A percentile compares a stretch with the other conserved stretches of the same genome.
phyloP scores from a whole-genome alignment of 2,113 vertebrate genomes.

The Lampris incognitus region DNA sequence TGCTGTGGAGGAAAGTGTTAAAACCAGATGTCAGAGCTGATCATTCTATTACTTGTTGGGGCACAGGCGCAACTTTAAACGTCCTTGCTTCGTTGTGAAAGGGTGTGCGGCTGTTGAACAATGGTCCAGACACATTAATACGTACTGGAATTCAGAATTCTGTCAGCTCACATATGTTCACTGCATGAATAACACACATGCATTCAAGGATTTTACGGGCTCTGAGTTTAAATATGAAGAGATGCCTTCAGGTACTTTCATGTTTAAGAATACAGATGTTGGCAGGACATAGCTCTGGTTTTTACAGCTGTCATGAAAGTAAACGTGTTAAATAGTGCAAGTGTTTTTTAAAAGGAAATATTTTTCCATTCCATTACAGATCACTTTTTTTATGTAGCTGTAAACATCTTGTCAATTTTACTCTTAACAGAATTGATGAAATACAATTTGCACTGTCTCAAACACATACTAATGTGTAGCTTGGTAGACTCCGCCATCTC shows the following conservation, averaged over 20 bases:
- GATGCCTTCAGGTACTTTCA: background rate
- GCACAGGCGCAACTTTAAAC: conserved; percentile 72
- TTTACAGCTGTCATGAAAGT: background rate
- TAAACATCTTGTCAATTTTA: no score
- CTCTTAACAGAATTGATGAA: no score
- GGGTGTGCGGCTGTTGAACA: background rate
- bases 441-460: no score
- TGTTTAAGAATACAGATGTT: background rate
- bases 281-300: background rate
- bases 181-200: background rate
- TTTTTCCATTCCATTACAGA: background rate
- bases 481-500: no score
- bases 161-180: conserved; percentile 26
- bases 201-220: background rate
- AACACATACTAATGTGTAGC: no score
- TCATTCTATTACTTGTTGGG: conserved; percentile 72
- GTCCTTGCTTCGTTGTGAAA: conserved; percentile 76
- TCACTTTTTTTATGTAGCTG: background rate
- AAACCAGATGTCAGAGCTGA: conserved; percentile 86
- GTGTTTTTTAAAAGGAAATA: background rate
- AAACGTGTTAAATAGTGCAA: background rate
- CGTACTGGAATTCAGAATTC: conserved; percentile 4
- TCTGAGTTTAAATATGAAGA: background rate
- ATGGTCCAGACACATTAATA: conserved; percentile 8
- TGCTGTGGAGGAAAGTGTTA: conserved; percentile 80